Percentiles rank a stretch among this genome's conserved stretches.
These are phyloP conservation scores for Dysidea cf. avara DNA, from an alignment of 37 sponge, comb jelly and placozoan species.

Conservation along the genomic window DNA sequence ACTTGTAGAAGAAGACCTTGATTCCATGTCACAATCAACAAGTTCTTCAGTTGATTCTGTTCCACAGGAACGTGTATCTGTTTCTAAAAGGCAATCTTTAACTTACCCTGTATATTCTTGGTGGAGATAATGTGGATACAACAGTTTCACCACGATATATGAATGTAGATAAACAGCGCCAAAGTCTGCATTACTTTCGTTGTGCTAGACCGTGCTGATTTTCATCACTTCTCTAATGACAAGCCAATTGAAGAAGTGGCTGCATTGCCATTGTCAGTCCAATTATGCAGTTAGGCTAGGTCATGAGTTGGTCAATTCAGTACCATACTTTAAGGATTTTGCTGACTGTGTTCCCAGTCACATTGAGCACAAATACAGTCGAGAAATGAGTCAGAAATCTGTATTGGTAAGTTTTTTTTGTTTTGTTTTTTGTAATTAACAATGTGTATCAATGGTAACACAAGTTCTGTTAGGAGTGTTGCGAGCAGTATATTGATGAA, in stretches of 20 bases:
- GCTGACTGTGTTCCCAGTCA: slow-evolving; percentile 7
- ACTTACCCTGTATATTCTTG: slow-evolving; percentile 30
- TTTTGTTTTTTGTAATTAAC: background rate
- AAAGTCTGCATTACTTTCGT: slow-evolving; percentile 29
- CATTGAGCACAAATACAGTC: slow-evolving; percentile 5
- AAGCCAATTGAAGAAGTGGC: slow-evolving; percentile 1
- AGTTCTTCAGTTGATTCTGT: too few relatives aligned
- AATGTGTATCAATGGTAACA: background rate
- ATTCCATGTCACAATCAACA: too few relatives aligned
- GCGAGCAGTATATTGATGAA: too few relatives aligned
- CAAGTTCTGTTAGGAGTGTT: background rate
- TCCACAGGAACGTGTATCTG: too few relatives aligned
- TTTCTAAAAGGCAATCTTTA: too few relatives aligned
- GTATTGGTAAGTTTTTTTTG: slow-evolving; percentile 1
- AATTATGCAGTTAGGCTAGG: slow-evolving; percentile 16
- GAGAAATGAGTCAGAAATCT: slow-evolving; percentile 15
- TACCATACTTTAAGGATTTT: slow-evolving; percentile 14
- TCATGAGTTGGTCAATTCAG: slow-evolving; percentile 3
- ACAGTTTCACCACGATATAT: slow-evolving; percentile 2
- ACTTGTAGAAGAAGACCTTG: too few relatives aligned
- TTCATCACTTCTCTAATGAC: background rate
- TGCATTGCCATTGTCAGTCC: background rate
- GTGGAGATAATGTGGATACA: slow-evolving; percentile 42
- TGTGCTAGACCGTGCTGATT: slow-evolving; percentile 16
- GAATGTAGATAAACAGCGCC: slow-evolving; percentile 8